A percentile compares a stretch with the other conserved stretches of the same genome.
Conservation (phyloP, 1,140 invertebrate genomes). For the Drosophila biarmipes region DNA sequence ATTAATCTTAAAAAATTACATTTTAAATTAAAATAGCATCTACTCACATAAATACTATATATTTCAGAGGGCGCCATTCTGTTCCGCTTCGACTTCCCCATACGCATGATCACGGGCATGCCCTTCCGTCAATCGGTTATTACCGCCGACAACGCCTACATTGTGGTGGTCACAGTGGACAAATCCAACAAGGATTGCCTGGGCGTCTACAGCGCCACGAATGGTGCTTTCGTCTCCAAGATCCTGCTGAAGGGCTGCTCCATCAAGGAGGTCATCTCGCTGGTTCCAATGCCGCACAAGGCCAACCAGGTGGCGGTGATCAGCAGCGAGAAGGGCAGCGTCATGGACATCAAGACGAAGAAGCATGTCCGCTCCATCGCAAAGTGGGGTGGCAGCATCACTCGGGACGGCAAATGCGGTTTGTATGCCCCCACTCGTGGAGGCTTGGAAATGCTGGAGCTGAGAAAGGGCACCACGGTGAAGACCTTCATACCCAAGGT, state of each 20-base stretch:
- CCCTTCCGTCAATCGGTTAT: slow-evolving; percentile 90
- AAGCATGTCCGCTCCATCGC: slow-evolving; percentile 90
- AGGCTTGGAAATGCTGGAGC: slow-evolving; percentile 95
- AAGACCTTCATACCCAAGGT: slow-evolving; percentile 95
- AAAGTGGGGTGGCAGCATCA: slow-evolving; percentile 93
- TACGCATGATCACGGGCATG: slow-evolving; percentile 88
- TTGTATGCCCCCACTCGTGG: slow-evolving; percentile 96
- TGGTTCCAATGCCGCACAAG: slow-evolving; percentile 93
- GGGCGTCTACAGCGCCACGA: slow-evolving; percentile 93
- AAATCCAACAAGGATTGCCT: slow-evolving; percentile 93
- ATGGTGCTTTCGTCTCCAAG: slow-evolving; percentile 91
- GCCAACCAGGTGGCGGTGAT: slow-evolving; percentile 93
- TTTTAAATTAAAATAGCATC: background rate
- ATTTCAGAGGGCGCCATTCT: slow-evolving; percentile 89
- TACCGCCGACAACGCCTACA: slow-evolving; percentile 91
- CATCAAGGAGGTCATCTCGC: slow-evolving; percentile 88
- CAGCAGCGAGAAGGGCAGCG: slow-evolving; percentile 95
- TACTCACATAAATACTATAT: background rate
- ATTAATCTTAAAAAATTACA: background rate
- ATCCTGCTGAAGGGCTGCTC: slow-evolving; percentile 88
- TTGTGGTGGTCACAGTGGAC: slow-evolving; percentile 92
- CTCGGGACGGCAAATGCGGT: slow-evolving; percentile 94
- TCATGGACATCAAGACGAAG: slow-evolving; percentile 93
- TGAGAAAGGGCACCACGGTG: slow-evolving; percentile 92
- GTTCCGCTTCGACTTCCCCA: slow-evolving; percentile 92